phyloP scores from a whole-genome alignment of 2,113 vertebrate species.

The Panthera leo region DNA sequence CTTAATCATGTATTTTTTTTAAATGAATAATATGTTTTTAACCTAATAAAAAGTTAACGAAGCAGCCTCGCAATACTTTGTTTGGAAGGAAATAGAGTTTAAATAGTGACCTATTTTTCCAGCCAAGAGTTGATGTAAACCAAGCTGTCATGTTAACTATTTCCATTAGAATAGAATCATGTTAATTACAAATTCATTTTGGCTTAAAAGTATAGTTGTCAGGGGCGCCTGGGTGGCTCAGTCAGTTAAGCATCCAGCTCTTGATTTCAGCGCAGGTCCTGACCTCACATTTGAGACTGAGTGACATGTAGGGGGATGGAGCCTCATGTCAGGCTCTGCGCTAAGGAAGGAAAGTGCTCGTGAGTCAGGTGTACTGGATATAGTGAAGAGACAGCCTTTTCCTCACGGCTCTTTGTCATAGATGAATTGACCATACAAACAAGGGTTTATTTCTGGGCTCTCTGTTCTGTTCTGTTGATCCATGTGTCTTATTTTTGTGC shows the following conservation, averaged over 20 bases:
- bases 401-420: neutral
- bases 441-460: neutral
- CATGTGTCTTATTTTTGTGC: neutral
- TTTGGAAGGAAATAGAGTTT: conserved; percentile 42
- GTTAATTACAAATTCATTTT: conserved; percentile 47
- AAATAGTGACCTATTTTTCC: conserved; percentile 1
- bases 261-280: no score
- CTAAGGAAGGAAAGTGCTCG: no score
- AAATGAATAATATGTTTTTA: conserved; percentile 37
- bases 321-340: no score
- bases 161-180: conserved; percentile 33
- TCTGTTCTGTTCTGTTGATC: neutral
- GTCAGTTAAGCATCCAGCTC: no score
- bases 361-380: neutral
- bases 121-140: neutral
- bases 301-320: no score
- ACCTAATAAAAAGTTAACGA: conserved; percentile 49
- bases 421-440: neutral
- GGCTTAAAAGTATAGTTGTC: neutral
- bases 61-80: conserved; percentile 38
- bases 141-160: conserved; percentile 13
- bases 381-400: neutral
- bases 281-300: no score
- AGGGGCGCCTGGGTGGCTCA: no score
- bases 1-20: neutral